Conservation (phyloP, 64 coral and sea anemone species). For the Stylophora pistillata region DNA sequence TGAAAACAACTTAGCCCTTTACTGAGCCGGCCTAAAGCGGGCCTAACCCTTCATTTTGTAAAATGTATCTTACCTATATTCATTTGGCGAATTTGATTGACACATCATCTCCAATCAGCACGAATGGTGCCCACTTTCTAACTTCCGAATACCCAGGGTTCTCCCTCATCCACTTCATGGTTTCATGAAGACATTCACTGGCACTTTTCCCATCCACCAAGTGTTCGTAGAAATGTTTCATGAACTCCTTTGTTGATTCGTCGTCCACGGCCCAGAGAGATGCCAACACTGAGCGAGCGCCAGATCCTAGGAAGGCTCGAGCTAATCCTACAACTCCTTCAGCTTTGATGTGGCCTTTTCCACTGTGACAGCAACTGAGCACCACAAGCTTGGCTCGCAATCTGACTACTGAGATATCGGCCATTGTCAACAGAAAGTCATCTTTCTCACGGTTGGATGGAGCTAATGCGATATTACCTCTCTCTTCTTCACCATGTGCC, state of each 20-base stretch:
- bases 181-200: background rate
- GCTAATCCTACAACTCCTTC: background rate
- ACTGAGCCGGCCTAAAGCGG: too few species aligned
- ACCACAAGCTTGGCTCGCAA: background rate
- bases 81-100: background rate
- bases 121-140: constrained; percentile 2
- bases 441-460: background rate
- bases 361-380: background rate
- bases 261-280: background rate
- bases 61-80: too few species aligned
- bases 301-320: constrained; percentile 2
- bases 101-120: constrained; percentile 10
- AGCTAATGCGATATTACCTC: background rate
- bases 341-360: background rate
- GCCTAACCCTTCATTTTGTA: too few species aligned
- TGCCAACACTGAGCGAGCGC: background rate
- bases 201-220: background rate
- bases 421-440: background rate
- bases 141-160: background rate
- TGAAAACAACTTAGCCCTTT: too few species aligned
- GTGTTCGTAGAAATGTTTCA: background rate
- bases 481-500: background rate
- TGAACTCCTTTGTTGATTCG: background rate
- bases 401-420: background rate
- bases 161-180: background rate